Conservation (phyloP, 2,113 vertebrate genomes). For the Albula glossodonta region DNA sequence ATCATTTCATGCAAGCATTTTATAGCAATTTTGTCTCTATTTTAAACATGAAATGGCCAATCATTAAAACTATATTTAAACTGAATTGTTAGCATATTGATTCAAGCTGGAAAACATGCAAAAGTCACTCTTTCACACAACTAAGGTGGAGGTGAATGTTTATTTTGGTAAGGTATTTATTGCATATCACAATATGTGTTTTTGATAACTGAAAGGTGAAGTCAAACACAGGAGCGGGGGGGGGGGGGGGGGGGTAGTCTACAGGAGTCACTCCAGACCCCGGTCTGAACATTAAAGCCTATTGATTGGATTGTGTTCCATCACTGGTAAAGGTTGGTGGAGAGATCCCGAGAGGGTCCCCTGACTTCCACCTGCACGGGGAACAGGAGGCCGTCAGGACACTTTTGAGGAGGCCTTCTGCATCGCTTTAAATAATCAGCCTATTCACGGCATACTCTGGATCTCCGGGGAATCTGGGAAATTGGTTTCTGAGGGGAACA, state of each 20-base stretch:
- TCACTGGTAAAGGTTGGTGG: not conserved
- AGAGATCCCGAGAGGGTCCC: conserved; percentile 3
- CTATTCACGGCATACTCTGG: conserved; percentile 49
- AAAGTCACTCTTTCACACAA: too few species aligned
- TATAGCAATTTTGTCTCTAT: not conserved
- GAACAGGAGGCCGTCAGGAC: conserved; percentile 14
- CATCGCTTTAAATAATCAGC: conserved; percentile 60
- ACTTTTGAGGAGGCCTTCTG: conserved; percentile 41
- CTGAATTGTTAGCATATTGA: too few species aligned
- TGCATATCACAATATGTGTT: too few species aligned
- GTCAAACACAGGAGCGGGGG: too few species aligned
- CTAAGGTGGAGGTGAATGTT: too few species aligned
- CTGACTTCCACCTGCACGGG: not conserved
- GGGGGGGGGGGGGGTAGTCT: not conserved
- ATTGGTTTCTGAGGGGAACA: conserved; percentile 38
- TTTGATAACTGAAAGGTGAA: too few species aligned
- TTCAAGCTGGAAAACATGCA: too few species aligned
- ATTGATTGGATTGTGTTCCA: conserved; percentile 3
- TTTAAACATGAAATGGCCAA: not conserved
- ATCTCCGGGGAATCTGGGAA: conserved; percentile 48
- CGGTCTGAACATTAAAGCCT: not conserved
- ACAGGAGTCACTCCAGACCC: not conserved
- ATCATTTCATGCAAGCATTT: conserved; percentile 34
- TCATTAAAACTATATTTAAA: not conserved
- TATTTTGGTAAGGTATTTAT: too few species aligned